Conservation (phyloP, 2,113 vertebrate genomes). For the Dissostichus mawsoni region DNA sequence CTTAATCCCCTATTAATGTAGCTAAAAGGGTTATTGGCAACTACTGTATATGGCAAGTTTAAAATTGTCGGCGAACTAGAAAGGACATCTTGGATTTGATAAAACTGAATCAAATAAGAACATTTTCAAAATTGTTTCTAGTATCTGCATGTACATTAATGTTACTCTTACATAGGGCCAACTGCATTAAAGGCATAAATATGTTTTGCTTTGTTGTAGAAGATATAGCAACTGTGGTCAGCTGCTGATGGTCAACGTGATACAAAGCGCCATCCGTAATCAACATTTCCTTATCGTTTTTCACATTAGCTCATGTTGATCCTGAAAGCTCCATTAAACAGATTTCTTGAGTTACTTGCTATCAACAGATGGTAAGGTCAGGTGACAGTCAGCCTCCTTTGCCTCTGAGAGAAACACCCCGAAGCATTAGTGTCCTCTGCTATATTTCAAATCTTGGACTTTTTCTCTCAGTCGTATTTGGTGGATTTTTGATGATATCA, state of each 20-base stretch:
- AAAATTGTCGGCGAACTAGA: background rate
- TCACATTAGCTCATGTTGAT: slow-evolving; percentile 5
- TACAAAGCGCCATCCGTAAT: slow-evolving; percentile 3
- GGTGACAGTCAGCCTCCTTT: background rate
- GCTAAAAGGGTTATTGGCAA: background rate
- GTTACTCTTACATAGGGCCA: background rate
- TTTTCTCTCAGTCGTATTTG: background rate
- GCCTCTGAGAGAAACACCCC: slow-evolving; percentile 11
- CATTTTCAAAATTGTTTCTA: no score
- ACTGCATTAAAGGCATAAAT: no score
- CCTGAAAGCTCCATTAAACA: background rate
- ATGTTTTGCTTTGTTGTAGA: background rate
- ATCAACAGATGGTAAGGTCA: slow-evolving; percentile 20
- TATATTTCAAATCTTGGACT: slow-evolving; percentile 23
- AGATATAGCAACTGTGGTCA: background rate
- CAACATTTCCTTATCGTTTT: slow-evolving; percentile 12
- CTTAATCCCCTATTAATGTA: background rate
- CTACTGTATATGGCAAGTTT: background rate
- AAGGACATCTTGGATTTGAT: background rate
- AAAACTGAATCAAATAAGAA: background rate
- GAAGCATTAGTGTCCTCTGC: slow-evolving; percentile 1
- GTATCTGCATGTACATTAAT: background rate
- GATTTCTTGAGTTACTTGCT: slow-evolving; percentile 23
- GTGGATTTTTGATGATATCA: slow-evolving; percentile 40
- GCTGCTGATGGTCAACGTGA: slow-evolving; percentile 7